Conservation (phyloP, 2,113 vertebrate species). For the Melanocharis versteri region DNA sequence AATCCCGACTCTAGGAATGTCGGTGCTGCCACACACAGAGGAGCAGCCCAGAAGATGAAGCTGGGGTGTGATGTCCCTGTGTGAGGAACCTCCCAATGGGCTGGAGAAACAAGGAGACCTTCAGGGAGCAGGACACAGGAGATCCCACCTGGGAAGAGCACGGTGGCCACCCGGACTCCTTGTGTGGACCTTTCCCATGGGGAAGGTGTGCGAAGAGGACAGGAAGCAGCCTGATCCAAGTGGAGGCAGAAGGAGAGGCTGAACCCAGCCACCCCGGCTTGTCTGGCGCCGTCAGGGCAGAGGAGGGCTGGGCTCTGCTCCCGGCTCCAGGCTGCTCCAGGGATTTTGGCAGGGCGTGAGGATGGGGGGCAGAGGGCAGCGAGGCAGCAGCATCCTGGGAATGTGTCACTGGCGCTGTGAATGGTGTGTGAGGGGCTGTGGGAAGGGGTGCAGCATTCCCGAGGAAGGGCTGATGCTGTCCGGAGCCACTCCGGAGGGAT, state of each 20-base stretch:
- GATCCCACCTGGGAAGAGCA: neutral
- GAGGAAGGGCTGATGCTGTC: accelerated
- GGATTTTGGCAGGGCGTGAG: neutral
- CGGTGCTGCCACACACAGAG: neutral
- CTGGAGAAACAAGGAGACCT: neutral
- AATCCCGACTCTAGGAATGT: neutral
- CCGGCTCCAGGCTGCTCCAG: neutral
- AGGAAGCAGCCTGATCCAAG: neutral
- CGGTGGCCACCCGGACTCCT: neutral
- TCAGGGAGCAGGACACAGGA: neutral
- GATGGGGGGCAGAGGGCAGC: neutral
- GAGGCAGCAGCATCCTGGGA: neutral
- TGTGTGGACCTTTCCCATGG: accelerated
- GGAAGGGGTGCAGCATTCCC: neutral
- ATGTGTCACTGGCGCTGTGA: neutral
- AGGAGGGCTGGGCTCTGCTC: neutral
- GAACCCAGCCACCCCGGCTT: accelerated
- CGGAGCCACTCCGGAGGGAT: neutral
- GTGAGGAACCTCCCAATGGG: neutral
- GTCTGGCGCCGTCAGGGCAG: neutral
- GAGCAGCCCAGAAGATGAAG: neutral
- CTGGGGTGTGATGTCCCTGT: neutral
- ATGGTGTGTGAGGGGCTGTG: neutral
- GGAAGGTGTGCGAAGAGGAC: neutral
- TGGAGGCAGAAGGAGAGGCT: neutral